These are phyloP conservation scores for Lamprotornis superbus DNA, from an alignment of 2,113 vertebrate species.

Conservation along the genomic window DNA sequence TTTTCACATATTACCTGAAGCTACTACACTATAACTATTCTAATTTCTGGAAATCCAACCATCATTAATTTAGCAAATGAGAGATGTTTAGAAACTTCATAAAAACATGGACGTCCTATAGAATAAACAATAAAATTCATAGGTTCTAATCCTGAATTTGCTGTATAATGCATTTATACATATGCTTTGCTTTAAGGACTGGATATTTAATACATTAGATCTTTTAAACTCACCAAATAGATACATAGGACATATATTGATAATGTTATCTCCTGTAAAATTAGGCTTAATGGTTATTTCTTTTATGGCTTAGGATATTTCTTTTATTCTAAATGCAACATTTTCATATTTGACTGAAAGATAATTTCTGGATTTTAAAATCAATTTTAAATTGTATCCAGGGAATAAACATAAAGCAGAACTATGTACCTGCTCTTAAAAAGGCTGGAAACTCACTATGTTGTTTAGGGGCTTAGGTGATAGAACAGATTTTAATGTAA, in stretches of 20 bases:
- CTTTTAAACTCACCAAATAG: background rate
- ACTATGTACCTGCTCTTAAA: background rate
- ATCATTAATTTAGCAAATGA: background rate
- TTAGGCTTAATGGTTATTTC: background rate
- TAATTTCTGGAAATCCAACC: background rate
- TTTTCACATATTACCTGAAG: background rate
- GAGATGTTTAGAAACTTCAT: background rate
- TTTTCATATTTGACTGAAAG: background rate
- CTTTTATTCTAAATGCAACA: background rate
- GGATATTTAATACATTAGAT: background rate
- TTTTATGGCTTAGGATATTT: background rate
- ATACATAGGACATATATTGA: background rate
- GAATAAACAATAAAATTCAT: background rate
- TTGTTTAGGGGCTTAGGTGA: background rate
- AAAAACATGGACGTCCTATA: background rate
- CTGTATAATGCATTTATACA: background rate
- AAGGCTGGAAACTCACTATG: background rate
- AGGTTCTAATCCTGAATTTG: background rate
- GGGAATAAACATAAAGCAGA: background rate
- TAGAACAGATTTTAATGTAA: background rate
- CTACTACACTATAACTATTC: background rate
- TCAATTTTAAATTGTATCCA: background rate
- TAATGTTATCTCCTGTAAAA: background rate
- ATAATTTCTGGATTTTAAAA: background rate
- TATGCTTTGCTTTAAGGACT: background rate